These are phyloP conservation scores for Chelon auratus DNA, from an alignment of 2,797 vertebrate species.

Conservation along the genomic window DNA sequence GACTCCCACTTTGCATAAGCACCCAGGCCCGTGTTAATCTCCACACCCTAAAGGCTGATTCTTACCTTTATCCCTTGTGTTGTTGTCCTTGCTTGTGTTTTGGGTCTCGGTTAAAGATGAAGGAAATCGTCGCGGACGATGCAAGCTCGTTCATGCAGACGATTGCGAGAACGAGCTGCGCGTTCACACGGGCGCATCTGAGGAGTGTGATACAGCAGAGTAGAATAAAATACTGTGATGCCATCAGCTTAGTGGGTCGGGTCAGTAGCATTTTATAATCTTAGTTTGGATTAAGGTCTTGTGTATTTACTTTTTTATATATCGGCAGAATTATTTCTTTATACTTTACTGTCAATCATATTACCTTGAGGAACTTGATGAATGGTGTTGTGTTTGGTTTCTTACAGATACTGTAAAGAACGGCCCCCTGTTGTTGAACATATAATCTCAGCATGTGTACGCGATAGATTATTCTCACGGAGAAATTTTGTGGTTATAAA, in stretches of 20 bases:
- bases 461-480: neutral
- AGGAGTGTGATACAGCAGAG: neutral
- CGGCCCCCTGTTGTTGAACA: neutral
- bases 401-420: neutral
- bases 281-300: neutral
- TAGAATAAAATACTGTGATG: neutral
- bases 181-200: slow-evolving; percentile 24
- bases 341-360: neutral
- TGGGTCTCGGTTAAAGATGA: slow-evolving; percentile 23
- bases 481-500: neutral
- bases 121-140: slow-evolving; percentile 32
- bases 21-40: neutral
- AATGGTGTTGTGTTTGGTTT: neutral
- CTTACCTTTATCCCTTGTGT: slow-evolving; percentile 54
- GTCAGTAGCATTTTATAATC: neutral
- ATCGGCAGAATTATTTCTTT: neutral
- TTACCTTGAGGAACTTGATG: neutral
- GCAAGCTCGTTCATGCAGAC: slow-evolving; percentile 57
- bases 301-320: neutral
- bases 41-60: neutral
- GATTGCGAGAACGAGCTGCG: slow-evolving; percentile 61
- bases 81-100: slow-evolving; percentile 29
- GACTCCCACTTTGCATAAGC: neutral
- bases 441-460: neutral
- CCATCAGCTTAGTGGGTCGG: neutral